These are phyloP conservation scores for Rhegmatorhina hoffmannsi DNA, from an alignment of 2,113 vertebrate species.

Conservation along the genomic window DNA sequence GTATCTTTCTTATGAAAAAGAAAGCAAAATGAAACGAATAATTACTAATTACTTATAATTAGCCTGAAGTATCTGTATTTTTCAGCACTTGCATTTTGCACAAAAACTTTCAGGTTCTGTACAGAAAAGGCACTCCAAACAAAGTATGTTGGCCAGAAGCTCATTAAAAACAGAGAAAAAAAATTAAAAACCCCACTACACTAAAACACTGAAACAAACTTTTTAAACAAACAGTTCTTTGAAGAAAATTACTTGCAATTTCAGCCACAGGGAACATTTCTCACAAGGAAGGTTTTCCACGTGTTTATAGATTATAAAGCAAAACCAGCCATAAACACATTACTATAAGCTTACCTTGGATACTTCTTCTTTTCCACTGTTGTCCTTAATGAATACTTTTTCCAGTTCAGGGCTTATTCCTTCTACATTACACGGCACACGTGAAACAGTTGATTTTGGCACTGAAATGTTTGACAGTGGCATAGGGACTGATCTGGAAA, in stretches of 20 bases:
- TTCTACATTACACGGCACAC: constrained; percentile 91
- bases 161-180: not conserved
- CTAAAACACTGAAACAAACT: not conserved
- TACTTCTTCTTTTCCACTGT: constrained; percentile 88
- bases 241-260: not conserved
- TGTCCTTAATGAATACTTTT: constrained; percentile 92
- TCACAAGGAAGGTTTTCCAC: not conserved
- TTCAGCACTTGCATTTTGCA: not conserved
- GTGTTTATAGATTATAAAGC: not conserved
- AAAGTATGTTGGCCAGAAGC: not conserved
- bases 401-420: constrained; percentile 95
- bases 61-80: not conserved
- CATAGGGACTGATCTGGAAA: constrained; percentile 82
- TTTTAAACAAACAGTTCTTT: not conserved
- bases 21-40: not conserved
- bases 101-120: not conserved
- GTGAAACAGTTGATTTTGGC: constrained; percentile 86
- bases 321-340: not conserved
- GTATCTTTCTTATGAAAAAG: not conserved
- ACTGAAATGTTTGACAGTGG: constrained; percentile 84
- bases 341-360: constrained; percentile 81
- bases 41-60: not conserved
- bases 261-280: not conserved
- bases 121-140: not conserved
- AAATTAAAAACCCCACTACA: accelerated